Evolutionary conservation across 2,888 invertebrate species (phyloP), one percentile per base, ranked within the genome.

Genomic region (Noctua comes): DNA sequence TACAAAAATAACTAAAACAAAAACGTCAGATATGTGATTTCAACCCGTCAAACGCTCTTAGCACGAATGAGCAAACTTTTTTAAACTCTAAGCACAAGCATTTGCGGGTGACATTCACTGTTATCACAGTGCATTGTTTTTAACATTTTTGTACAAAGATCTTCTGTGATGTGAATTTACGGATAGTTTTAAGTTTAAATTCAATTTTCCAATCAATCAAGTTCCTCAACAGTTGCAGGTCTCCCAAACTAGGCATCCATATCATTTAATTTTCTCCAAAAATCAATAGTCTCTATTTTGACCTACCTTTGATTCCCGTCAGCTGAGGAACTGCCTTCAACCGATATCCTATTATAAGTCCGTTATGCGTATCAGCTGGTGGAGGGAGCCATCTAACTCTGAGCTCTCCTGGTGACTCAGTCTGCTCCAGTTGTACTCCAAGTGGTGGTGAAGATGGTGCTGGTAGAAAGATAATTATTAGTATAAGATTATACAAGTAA

Each of bases 401-500:
- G 0, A 97, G 91, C 79, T 97, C 97, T 65, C 97, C 97, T 0
- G 97, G 97, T 0, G 93, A 91, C 0, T 95, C 95, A 0, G 97
- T 97, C 76, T 95, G 95, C 84, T 97, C 97, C 48, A 97, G 81
- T 73, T 96, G 97, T 3, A 97, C 94, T n/a, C 95, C 94, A 0
- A 96, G 87, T 0, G 97, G 97, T 4, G 97, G 93, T 0, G 96
- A 96, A 62, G 96, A 95, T 16, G 97, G 97, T 0, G 95, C 97
- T 97, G 86, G 13, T 27, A 31, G 31, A 13, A 78, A 82, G n/a
- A 21, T 18, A 31, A 40, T 40, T 40, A 40, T 40, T 40, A 5
- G 36, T 36, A 5, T 36, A 36, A 36, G 36, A 36, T 36, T 36
- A 36, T 36, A 4, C 36, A 36, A 4, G 18, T 46, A 46, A 4